Evolutionary conservation across 2,113 vertebrate species (phyloP), one percentile per base, ranked within the genome.

Genomic region (Chinchilla lanigera): DNA sequence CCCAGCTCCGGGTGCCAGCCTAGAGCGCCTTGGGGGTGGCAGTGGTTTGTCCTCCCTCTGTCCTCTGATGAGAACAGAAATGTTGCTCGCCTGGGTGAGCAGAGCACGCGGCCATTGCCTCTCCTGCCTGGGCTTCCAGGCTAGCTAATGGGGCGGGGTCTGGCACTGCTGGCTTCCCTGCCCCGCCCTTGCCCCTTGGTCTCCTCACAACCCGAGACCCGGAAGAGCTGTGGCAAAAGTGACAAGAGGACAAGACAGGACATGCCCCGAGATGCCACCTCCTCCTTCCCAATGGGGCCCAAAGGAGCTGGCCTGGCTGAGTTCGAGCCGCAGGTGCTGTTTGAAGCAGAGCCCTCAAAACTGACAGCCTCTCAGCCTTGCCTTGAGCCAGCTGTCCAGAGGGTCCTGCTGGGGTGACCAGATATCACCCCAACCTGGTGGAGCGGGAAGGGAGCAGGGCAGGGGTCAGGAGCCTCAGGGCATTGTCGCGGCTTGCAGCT

Each of bases 11-110:
- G 63, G 71, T 77, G 56, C 80, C 75, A 89, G 73, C 26, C 91
- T 82, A 30, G 26, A 11, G 77, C 47, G 75, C 38, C 52, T 58
- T 0, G 0, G 38, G 73, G 54, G 60, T 47, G 78, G 63, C 14
- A 28, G 63, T 69, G 60, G 69, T 47, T 78, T 80, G n/a, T 71
- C 80, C 71, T 5, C 44, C 47, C 87, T 71, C 41, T 78, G 35
- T 83, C 11, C 78, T 93, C 95, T 97, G 97, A 97, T 98, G 92
- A 96, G 97, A 87, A 98, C 97, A 97, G 97, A 97, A 98, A 96
- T 86, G 96, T 96, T 96, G 52, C 58, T 73, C 56, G 93, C 96
- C 96, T 96, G 97, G 97, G 71, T 95, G 85, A 94, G 88, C 93
- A 95, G 95, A 81, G 88, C 95, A 88, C 86, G 92, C 3, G 13